Evolutionary conservation across 1,140 invertebrate species (phyloP), one percentile per base, ranked within the genome.

Genomic region (Drosophila littoralis): DNA sequence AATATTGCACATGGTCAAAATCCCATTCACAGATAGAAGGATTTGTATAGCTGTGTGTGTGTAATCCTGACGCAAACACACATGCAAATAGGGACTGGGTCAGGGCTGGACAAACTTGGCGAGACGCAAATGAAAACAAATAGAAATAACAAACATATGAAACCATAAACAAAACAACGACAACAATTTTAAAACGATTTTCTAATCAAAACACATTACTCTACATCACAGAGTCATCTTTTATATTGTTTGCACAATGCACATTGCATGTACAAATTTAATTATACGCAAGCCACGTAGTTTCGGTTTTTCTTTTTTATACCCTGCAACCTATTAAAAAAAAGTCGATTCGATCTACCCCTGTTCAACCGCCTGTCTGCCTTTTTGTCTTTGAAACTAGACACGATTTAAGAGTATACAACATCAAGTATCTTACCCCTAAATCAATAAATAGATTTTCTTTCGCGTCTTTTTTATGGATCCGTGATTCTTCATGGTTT

Each of bases 121-220:
- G 71, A 42, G 50, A 68, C 57, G 71, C 57, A 75, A 70, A 58
- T 68, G 66, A 65, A 77, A 85, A 77, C 50, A 73, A 67, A 68
- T 75, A 54, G 52, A 65, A 57, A 43, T 40, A 69, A 55, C 68
- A 68, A 69, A 48, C 52, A 57, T 45, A 43, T 67, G 35, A 55
- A 59, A 54, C 79, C 75, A 71, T 66, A 74, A 55, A 57, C 38
- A 51, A 58, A 70, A 70, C 66, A 61, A 64, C 59, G 46, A 35
- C 55, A 69, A 70, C 66, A 63, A 74, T 75, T 75, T 86, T 88
- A 86, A 88, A 86, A 81, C 83, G 83, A 86, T 86, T 86, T 86
- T 81, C 84, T 79, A 88, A 86, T 86, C 83, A 86, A 88, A 88
- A 78, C 65, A 58, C 77, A 88, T 86, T 86, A 82, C 71, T 51